These are phyloP conservation scores for Budorcas taxicolor DNA, from an alignment of 2,113 vertebrate species.

Conservation along the genomic window DNA sequence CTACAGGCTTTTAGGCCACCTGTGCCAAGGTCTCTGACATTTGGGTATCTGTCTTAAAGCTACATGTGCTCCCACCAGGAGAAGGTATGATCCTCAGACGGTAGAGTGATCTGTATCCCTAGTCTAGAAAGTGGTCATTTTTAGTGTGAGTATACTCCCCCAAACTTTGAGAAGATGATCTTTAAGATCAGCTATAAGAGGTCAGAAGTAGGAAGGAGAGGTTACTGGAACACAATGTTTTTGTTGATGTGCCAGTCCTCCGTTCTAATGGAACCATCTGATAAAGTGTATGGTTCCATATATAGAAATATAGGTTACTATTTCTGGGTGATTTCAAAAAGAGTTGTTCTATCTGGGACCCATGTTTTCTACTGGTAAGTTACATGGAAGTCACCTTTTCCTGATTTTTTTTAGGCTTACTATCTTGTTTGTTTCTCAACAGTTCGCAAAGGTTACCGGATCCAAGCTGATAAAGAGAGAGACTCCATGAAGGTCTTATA, in stretches of 20 bases:
- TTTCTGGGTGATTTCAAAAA: not conserved
- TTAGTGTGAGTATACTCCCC: not conserved
- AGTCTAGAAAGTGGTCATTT: not conserved
- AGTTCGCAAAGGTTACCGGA: constrained; percentile 91
- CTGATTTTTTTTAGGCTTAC: not conserved
- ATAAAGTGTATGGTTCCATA: not conserved
- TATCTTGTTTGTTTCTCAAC: constrained; percentile 57
- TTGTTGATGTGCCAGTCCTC: not conserved
- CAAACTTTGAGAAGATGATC: not conserved
- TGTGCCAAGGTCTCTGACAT: not conserved
- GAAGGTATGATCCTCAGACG: not conserved
- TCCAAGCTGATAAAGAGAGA: constrained; percentile 90
- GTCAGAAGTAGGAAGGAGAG: not conserved
- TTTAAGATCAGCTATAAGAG: not conserved
- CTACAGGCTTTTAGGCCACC: not conserved
- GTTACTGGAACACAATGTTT: not conserved
- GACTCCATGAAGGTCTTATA: constrained; percentile 95
- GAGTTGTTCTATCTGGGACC: not conserved
- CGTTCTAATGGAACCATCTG: not conserved
- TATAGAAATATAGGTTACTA: not conserved
- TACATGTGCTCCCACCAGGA: not conserved
- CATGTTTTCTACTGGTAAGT: not conserved
- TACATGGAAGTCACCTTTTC: not conserved
- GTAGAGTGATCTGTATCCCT: not conserved
- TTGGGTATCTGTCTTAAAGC: not conserved